Evolutionary conservation across 2,113 vertebrate species (phyloP).

Genomic region (Corvus hawaiiensis): DNA sequence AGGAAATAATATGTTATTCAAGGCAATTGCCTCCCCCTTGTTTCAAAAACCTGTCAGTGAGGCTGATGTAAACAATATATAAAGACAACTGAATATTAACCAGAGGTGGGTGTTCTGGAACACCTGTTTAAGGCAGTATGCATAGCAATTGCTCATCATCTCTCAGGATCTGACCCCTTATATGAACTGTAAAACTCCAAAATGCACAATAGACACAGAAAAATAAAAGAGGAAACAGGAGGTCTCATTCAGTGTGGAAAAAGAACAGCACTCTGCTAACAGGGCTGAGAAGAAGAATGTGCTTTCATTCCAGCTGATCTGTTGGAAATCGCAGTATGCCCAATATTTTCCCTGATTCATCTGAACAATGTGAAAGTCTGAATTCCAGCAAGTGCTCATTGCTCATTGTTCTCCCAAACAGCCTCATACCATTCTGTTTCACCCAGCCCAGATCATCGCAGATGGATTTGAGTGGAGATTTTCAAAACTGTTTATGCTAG

Average conservation of each 20-base stretch:
- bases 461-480: background rate
- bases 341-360: slow-evolving; percentile 61
- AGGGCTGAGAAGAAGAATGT: slow-evolving; percentile 2
- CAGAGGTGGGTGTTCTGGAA: background rate
- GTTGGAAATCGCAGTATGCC: slow-evolving; percentile 38
- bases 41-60: background rate
- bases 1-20: slow-evolving; percentile 14
- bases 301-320: slow-evolving; percentile 31
- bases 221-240: background rate
- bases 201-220: background rate
- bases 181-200: background rate
- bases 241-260: background rate
- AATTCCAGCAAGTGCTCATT: slow-evolving; percentile 36
- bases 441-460: background rate
- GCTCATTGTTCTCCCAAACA: slow-evolving; percentile 51
- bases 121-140: background rate
- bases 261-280: slow-evolving; percentile 14
- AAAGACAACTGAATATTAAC: background rate
- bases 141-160: background rate
- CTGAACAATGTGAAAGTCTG: slow-evolving; percentile 37
- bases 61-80: background rate
- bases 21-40: background rate
- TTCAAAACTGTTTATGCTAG: slow-evolving; percentile 31
- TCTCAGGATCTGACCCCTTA: background rate
- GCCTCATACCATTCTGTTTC: background rate